Evolutionary conservation across 2,797 vertebrate species (phyloP), one percentile per base, ranked within the genome.

Genomic region (Spinus olivaceus): DNA sequence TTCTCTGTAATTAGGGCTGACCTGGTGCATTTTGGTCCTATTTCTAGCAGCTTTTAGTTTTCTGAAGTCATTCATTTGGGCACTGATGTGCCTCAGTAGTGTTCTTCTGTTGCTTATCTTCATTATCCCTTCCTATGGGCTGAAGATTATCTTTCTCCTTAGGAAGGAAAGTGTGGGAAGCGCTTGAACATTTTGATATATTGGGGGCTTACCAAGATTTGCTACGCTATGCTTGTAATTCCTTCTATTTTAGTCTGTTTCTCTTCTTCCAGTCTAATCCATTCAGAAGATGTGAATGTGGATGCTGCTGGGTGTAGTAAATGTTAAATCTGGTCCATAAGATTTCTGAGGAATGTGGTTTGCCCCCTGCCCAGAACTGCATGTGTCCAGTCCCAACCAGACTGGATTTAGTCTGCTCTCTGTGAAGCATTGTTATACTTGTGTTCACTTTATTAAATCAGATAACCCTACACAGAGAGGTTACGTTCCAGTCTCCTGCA

Each of bases 1-100:
- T 64, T 95, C 24, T 70, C 76, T 93, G 90, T 90, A 85, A 92
- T 94, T 93, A 92, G 50, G 21, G 50, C 21, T 89, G 86, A 89
- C 86, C 88, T 90, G 51, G 8, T 92, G 84, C 10, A 22, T 82
- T 95, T 94, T 89, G 50, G 27, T 85, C 46, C 51, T 80, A 32
- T 77, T 93, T 93, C 81, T 67, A 44, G 51, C 67, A 93, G 60
- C 53, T 90, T 92, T 93, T 76, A 8, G 9, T 70, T 70, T 95
- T 82, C 70, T n/a, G 37, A 56, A 92, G 65, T 84, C 74, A 67
- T 80, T 93, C 47, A 81, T 90, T 81, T 81, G 42, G 47, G 27
- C 59, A 49, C 54, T 73, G 73, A 53, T 78, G 41, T 7, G 4
- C 60, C 57, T 82, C 16, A 27, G 13, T 33, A 32, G 61, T 71